Base-by-base conservation (phyloP, 2,113 vertebrate species). In the Larimichthys polyactis region DNA sequence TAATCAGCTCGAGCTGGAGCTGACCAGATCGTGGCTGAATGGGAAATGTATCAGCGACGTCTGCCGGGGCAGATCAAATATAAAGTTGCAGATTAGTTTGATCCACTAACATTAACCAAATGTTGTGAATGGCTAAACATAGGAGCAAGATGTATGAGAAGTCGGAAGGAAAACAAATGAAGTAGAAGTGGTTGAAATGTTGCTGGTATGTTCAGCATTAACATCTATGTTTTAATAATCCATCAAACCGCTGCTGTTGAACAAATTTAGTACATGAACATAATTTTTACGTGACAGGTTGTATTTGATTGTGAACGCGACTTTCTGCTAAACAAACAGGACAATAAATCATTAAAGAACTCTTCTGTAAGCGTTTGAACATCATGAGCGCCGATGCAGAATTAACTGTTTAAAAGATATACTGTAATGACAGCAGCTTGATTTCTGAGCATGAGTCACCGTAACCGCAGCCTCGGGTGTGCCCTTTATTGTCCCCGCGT, bases 401-500 rank as follows among this genome's bases (percentile, higher is more conserved):
- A 68, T 57, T 65, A n/a, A 27, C 7, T 0, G 6, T 24, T 67
- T 48, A 67, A 19, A 64, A 74, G 71, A 63, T 49, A 17, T 7
- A 22, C 40, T 43, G 22, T 44, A 19, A 78, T 20, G 71, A 69
- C 14, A 46, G 16, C 68, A 63, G 64, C 65, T 71, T 49, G 12
- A 54, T 82, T 80, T 84, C 36, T 54, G 8, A 48, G 55, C 4
- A 70, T 82, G 88, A 87, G 54, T 91, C 88, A 91, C 49, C 4
- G 4, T 14, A 68, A 84, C 68, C 36, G 24, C 71, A 62, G 32
- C 48, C 17, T 20, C 43, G 65, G 85, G 84, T 84, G 90, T 67
- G 88, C 57, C 75, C 5, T 48, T 27, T 52, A 58, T 66, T 32
- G 36, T 71, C 52, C 32, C 51, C 29, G 1, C 48, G 52, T 68